Evolutionary conservation across 2,797 vertebrate species (phyloP).

Genomic region (Muraenolepis orangiensis): DNA sequence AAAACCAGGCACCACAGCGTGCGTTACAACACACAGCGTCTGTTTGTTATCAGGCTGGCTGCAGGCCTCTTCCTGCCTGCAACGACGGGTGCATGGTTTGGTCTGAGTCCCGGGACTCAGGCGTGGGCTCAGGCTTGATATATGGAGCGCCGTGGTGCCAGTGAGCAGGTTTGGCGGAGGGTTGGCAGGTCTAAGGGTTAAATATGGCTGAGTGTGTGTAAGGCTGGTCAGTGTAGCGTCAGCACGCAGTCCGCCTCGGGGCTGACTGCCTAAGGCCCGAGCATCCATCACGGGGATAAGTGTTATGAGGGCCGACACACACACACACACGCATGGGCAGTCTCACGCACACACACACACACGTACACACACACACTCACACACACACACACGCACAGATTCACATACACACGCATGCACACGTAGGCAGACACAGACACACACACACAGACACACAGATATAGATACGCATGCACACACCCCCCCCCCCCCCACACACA

Average conservation of each 20-base stretch:
- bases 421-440: too few relatives aligned
- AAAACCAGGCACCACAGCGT: background rate
- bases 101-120: background rate
- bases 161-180: background rate
- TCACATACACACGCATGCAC: too few relatives aligned
- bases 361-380: constrained; percentile 4
- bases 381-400: constrained; percentile 3
- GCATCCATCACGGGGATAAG: background rate
- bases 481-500: too few relatives aligned
- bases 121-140: background rate
- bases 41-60: background rate
- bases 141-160: background rate
- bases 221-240: background rate
- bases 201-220: background rate
- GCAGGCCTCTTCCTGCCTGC: background rate
- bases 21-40: background rate
- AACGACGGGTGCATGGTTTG: background rate
- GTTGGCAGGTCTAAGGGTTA: background rate
- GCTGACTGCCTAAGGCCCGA: constrained; percentile 32
- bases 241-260: constrained; percentile 38
- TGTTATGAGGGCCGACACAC: background rate
- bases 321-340: background rate
- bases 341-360: background rate
- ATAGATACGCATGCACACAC: too few relatives aligned
- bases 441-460: too few relatives aligned